Evolutionary conservation across 1,140 invertebrate genomes (phyloP), one percentile per base, ranked within the genome.

Genomic region (Hylyphantes graminicola): DNA sequence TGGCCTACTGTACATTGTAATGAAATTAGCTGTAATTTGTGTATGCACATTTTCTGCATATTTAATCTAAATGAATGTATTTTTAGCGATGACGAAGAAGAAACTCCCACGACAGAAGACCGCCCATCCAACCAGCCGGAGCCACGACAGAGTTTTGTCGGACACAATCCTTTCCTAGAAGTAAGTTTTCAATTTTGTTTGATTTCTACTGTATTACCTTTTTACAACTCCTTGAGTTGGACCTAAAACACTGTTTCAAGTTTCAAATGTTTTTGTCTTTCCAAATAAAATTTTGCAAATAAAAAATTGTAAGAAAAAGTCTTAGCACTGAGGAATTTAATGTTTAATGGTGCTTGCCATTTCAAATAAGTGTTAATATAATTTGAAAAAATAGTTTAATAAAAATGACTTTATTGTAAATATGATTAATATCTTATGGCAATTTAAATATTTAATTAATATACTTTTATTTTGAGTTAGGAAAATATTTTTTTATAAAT

Each of bases 81-180:
- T 12, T 59, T 19, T 86, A 93, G 93, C 51, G 93, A 93, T 87
- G 92, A 92, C 63, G 93, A 93, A 80, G 92, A 92, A 13, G 93
- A 93, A 51, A 48, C 53, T 11, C 6, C 61, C 5, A 17, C 68
- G 2, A 35, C 10, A 12, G 73, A 86, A 12, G 86, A 86, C 19
- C 63, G 63, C 55, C 78, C 85, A n/a, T 12, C 74, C 55, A 72
- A 59, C 67, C 17, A 64, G 8, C 67, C 64, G 67, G 86, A 87
- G 21, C 70, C 74, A 55, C 72, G 78, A 55, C 68, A 83, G 73
- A 85, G 70, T 65, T 85, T 83, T 63, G 86, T 87, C 57, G 86
- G 86, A 7, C 85, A 85, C 17, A 85, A 86, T 70, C 84, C 86
- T 57, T 86, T 88, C 57, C 50, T 87, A 48, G 80, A 91, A 88